phyloP scores from a whole-genome alignment of 2,888 invertebrate species.

The Drosophila dives region DNA sequence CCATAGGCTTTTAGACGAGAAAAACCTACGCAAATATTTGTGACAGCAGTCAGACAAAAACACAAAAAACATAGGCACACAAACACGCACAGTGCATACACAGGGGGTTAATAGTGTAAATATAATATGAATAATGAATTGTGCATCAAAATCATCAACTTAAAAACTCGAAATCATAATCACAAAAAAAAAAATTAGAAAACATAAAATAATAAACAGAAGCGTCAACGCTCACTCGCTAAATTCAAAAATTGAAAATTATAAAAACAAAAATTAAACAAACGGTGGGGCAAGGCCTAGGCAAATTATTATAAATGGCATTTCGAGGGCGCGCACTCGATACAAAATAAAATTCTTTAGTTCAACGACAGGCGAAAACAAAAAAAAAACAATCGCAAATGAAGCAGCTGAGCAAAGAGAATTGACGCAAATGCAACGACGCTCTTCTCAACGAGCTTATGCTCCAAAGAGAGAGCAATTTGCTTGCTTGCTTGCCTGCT shows the following conservation, averaged over 20 bases:
- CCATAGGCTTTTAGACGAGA: conserved; percentile 82
- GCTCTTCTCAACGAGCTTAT: background rate
- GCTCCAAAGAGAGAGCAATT: background rate
- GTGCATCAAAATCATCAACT: conserved; percentile 56
- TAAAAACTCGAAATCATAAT: conserved; percentile 47
- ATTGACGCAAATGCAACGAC: background rate
- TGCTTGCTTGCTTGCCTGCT: conserved; percentile 4
- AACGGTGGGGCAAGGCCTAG: conserved; percentile 83
- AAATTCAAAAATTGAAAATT: conserved; percentile 44
- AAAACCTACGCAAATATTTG: conserved; percentile 83
- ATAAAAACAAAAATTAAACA: conserved; percentile 51
- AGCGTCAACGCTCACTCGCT: conserved; percentile 60
- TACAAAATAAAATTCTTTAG: conserved; percentile 49
- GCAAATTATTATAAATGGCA: conserved; percentile 66
- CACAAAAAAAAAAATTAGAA: conserved; percentile 33
- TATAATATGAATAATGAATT: conserved; percentile 47
- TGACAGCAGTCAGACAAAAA: conserved; percentile 46
- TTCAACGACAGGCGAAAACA: conserved; percentile 23
- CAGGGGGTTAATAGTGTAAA: conserved; percentile 50
- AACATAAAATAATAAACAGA: conserved; percentile 34
- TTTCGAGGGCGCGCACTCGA: conserved; percentile 55
- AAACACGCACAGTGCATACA: conserved; percentile 11
- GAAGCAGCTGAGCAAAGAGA: background rate
- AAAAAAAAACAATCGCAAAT: background rate
- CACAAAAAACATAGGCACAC: conserved; percentile 43